Evolutionary conservation across 2,797 vertebrate genomes (phyloP), one percentile per base, ranked within the genome.

Genomic region (Pampus argenteus): DNA sequence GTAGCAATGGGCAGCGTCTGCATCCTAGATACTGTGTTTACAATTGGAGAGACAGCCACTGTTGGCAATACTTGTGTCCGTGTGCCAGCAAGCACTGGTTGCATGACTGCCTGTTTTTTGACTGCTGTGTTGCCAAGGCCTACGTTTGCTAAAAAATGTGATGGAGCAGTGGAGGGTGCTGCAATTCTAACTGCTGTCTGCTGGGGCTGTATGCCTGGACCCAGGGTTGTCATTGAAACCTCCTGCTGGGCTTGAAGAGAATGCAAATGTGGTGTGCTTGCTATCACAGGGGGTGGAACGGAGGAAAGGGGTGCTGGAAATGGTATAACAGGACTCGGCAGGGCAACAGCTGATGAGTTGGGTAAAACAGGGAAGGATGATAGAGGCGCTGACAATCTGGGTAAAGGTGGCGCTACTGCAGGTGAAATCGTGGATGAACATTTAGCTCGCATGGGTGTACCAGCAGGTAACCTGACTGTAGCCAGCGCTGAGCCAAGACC

Each of bases 1-100:
- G 87, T 92, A 65, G 93, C 92, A 61, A 94, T 64, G 3, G 93
- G 92, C 47, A 94, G 72, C 11, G 89, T 86, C 76, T 93, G 91
- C 59, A 89, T 88, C 78, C 91, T 89, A 14, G 91, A 89, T 14
- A 81, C 58, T 13, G 79, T 49, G 51, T 74, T 91, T 18, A 85
- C 66, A 58, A 90, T 86, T 17, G 91, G 86, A 34, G 91, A 87
- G 29, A 89, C 85, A 5, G 89, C 81, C 26, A 90, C 81, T 44
- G 90, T 87, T 20, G 92, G 86, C 18, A 90, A 57, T 20, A 86
- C 78, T 71, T 87, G 91, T 45, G 87, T 87, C 51, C 73, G 72
- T 14, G 90, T 66, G n/a, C 81, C 76, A 49, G 80, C 48, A 29
- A 86, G 78, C 26, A 78, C 58, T 40, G 89, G 58, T 38, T 89